phyloP scores from a whole-genome alignment of 2,888 invertebrate genomes.

The Sesamia inferens region DNA sequence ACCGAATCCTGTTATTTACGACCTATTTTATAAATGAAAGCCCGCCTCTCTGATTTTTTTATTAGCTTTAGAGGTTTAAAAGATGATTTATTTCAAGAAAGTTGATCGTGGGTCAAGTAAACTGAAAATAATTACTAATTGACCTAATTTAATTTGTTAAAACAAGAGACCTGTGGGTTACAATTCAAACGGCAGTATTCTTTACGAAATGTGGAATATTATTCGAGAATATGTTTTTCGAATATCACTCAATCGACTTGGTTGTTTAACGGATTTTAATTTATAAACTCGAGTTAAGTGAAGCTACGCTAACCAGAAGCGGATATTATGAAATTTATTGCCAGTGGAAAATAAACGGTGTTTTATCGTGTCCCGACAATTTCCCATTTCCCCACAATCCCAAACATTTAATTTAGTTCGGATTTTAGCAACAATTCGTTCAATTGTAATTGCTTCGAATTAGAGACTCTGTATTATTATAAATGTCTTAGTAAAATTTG shows the following conservation, averaged over 20 bases:
- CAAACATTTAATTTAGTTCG: conserved; percentile 48
- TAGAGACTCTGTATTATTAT: conserved; percentile 13
- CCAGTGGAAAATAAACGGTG: conserved; percentile 67
- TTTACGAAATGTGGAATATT: conserved; percentile 36
- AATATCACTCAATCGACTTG: conserved; percentile 47
- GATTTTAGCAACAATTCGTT: conserved; percentile 51
- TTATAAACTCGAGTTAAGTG: conserved; percentile 57
- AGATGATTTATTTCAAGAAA: neutral
- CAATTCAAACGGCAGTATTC: conserved; percentile 27
- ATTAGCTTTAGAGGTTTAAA: neutral
- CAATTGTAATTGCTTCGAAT: conserved; percentile 45
- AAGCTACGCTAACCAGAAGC: conserved; percentile 62
- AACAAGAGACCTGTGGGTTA: conserved; percentile 10
- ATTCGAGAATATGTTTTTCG: conserved; percentile 30
- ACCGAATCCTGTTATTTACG: conserved; percentile 38
- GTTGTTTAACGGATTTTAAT: conserved; percentile 60
- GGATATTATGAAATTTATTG: conserved; percentile 73
- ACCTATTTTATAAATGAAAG: neutral
- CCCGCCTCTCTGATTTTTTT: neutral
- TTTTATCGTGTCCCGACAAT: conserved; percentile 62
- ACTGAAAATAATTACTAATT: conserved; percentile 25
- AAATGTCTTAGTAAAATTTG: neutral
- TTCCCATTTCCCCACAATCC: conserved; percentile 36
- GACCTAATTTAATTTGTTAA: conserved; percentile 33
- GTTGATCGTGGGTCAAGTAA: conserved; percentile 1